Evolutionary conservation across 2,888 invertebrate species (phyloP), one percentile per base, ranked within the genome.

Genomic region (Cosmorhoe ocellata): DNA sequence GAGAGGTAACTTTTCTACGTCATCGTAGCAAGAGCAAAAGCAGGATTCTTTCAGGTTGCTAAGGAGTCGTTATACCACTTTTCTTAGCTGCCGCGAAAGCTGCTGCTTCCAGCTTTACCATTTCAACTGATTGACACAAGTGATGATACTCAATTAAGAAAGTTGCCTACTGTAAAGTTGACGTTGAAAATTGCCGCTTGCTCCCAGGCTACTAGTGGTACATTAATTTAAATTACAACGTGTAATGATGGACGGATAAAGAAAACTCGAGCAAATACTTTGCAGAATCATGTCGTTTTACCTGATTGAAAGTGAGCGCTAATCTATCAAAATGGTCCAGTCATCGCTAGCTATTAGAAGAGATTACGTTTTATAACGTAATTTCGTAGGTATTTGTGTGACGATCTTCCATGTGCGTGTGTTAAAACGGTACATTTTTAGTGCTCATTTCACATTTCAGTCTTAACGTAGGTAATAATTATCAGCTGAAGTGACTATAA

Each of bases 261-360:
- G 59, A 61, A 64, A 63, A 64, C 61, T 56, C 42, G 22, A 42
- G 55, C 47, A 70, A n/a, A n/a, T 67, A 74, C 71, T 64, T 18
- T 72, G 79, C 82, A 31, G 50, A 60, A 69, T 84, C 79, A 82
- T 59, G 68, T 58, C 61, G 67, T 76, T 76, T 76, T 80, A 79
- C 67, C 70, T 69, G 48, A 72, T 71, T 74, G 76, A 76, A 74
- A 65, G 71, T 33, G 46, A 45, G 41, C 37, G 43, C 56, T 76
- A 36, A 81, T 82, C 77, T 67, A 83, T 83, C 80, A 80, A 70
- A 65, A 67, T 61, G 64, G 67, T 57, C 74, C 59, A 77, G 74
- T 76, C 77, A 78, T 78, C 64, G 66, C 58, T 24, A 48, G 40
- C 27, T 40, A 58, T 54, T 46, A 53, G 33, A 33, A 34, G 27